These are phyloP conservation scores for Chaetodon trifasciatus DNA, from an alignment of 2,797 vertebrate species.

Conservation along the genomic window DNA sequence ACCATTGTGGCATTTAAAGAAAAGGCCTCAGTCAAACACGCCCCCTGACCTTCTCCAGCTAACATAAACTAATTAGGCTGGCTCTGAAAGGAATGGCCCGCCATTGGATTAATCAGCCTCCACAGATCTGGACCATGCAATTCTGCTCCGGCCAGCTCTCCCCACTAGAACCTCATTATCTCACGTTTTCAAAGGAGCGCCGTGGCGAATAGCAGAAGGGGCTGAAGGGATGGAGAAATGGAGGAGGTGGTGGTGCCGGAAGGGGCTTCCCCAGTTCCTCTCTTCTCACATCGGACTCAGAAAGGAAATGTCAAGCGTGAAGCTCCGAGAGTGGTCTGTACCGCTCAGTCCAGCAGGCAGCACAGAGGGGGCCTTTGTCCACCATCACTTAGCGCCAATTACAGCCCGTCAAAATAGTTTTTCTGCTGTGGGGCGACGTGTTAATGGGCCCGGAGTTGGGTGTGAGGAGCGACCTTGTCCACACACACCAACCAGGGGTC, in stretches of 20 bases:
- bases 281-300: constrained; percentile 81
- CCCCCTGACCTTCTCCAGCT: constrained; percentile 95
- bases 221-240: constrained; percentile 70
- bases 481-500: constrained; percentile 91
- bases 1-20: constrained; percentile 95
- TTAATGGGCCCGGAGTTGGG: constrained; percentile 95
- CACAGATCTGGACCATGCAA: constrained; percentile 83
- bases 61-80: constrained; percentile 98
- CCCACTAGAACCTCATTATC: constrained; percentile 87
- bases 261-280: constrained; percentile 78
- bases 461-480: constrained; percentile 94
- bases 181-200: constrained; percentile 84
- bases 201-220: constrained; percentile 69
- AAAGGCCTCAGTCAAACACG: constrained; percentile 88
- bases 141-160: constrained; percentile 76
- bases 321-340: constrained; percentile 82
- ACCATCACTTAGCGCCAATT: constrained; percentile 95
- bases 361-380: constrained; percentile 92
- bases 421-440: constrained; percentile 92
- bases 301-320: constrained; percentile 86
- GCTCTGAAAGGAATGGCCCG: constrained; percentile 86
- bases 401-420: constrained; percentile 96
- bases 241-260: constrained; percentile 77
- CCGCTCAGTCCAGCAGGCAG: constrained; percentile 77
- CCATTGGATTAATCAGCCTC: constrained; percentile 87